phyloP scores from a whole-genome alignment of 2,797 vertebrate species.

The Megalops cyprinoides region DNA sequence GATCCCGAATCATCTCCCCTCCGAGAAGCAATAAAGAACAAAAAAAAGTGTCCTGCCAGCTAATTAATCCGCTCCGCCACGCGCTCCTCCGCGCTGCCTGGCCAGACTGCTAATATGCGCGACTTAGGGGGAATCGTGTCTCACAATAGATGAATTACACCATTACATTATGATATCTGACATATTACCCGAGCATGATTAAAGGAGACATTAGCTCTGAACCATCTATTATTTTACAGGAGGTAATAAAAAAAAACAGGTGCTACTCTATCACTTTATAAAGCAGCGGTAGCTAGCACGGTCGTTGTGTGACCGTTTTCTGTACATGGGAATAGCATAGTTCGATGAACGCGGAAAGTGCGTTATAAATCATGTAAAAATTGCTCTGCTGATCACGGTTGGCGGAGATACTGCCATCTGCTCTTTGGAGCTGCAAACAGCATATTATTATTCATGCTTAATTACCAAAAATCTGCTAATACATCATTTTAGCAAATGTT shows the following conservation, averaged over 20 bases:
- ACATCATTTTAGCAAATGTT: background rate
- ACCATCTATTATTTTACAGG: slow-evolving; percentile 11
- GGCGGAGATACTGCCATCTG: slow-evolving; percentile 7
- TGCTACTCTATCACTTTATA: slow-evolving; percentile 17
- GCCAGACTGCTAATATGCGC: slow-evolving; percentile 41
- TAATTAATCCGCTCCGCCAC: slow-evolving; percentile 42
- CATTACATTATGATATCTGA: slow-evolving; percentile 42
- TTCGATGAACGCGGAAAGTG: background rate
- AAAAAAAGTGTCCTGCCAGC: slow-evolving; percentile 43
- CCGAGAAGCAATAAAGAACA: slow-evolving; percentile 41
- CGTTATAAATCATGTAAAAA: slow-evolving; percentile 11
- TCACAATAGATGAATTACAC: slow-evolving; percentile 44
- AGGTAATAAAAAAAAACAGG: slow-evolving; percentile 16
- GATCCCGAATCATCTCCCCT: slow-evolving; percentile 36
- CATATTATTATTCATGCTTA: slow-evolving; percentile 15
- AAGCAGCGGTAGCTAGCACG: background rate
- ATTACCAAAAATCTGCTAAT: slow-evolving; percentile 8
- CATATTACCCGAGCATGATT: slow-evolving; percentile 43
- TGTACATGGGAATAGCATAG: slow-evolving; percentile 43
- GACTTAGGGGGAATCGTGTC: slow-evolving; percentile 43
- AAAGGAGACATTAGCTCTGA: slow-evolving; percentile 9
- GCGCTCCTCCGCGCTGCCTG: slow-evolving; percentile 1
- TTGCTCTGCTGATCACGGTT: slow-evolving; percentile 6
- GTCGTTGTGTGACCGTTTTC: background rate
- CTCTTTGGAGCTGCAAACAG: slow-evolving; percentile 1